Base-by-base conservation (phyloP, 2,797 vertebrate species). In the Leucoraja ocellata region DNA sequence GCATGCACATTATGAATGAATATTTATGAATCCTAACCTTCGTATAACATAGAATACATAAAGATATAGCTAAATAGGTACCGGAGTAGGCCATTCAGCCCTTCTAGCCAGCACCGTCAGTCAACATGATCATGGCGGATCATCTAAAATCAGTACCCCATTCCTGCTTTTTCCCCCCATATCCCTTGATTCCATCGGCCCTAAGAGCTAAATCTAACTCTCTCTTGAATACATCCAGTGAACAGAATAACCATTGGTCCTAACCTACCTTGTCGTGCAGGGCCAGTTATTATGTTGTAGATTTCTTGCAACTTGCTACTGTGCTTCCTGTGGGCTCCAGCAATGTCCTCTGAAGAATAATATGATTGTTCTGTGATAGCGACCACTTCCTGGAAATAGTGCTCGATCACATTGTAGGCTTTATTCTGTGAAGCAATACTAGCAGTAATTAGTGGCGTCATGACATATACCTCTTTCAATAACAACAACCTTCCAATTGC, bases 381-480 rank as follows among this genome's bases (percentile, higher is more conserved):
- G 95, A 98, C 95, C 95, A 99, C 97, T 93, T 98, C 96, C 94
- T 95, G 97, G 96, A 99, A 99, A 95, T 97, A 97, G 83, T 93
- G 93, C 94, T 98, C 97, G 0, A 98, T 54, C 0, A 94, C 94
- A 0, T 95, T 95, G 84, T 94, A 95, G 93, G 97, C 94, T 95
- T 97, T 96, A 93, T 95, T 96, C 98, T 99, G 96, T 94, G 36
- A 1, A 0, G 65, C 92, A 54, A 10, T 16, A 77, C 86, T 81
- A 0, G 94, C 91, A 94, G 0, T 86, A n/a, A 74, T 65, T 32
- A 25, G 63, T 36, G 71, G 36, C 14, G 71, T n/a, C 39, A 46
- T 46, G 23, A 74, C 71, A 11, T 14, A 46, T 63, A 28, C 65
- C 18, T 68, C 21, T 68, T 88, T 88, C 65, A 36, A 16, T 68